Base-by-base conservation (phyloP, 2,797 vertebrate species). In the Tachyglossus aculeatus region DNA sequence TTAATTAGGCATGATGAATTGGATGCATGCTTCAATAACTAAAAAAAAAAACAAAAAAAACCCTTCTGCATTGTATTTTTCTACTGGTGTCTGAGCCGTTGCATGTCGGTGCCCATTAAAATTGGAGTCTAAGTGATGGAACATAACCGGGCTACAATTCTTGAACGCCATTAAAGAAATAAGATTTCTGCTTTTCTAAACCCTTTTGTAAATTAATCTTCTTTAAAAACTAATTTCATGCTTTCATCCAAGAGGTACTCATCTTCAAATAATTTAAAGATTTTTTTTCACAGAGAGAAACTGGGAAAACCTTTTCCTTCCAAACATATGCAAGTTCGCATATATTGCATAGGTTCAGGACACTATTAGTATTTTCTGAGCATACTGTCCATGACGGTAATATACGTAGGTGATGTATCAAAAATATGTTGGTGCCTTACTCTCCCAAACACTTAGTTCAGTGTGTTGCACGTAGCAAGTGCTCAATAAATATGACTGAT, bases 1-100 rank as follows among this genome's bases (percentile, higher is more conserved):
- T 85, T 94, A 94, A 96, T 93, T 93, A 94, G 53, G 70, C 76
- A 81, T 85, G 91, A 94, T 88, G 83, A 92, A 94, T 86, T 87
- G 87, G 77, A 76, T 76, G 60, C 80, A 90, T 74, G 82, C 79
- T 77, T 77, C 67, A 87, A 82, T 60, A 62, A 41, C 76, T 81
- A 84, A 86, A 89, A 87, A 91, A 92, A 88, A 32, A 39, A 32
- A 29, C 48, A 31, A 60, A 60, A 32, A 6, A 11, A 38, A 37
- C 21, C 2, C 72, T 25, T 8, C 19, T 6, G 37, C 11, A 48
- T 19, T 65, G 9, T 66, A 55, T 73, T 79, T 74, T 78, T 65
- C 44, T 34, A 16, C 12, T 73, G 39, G 18, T 36, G 40, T 79
- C 29, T 77, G 18, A 71, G 62, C 58, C 65, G 69, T 3, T 1